Evolutionary conservation across 2,113 vertebrate genomes (phyloP), one percentile per base, ranked within the genome.

Genomic region (Murina feae): DNA sequence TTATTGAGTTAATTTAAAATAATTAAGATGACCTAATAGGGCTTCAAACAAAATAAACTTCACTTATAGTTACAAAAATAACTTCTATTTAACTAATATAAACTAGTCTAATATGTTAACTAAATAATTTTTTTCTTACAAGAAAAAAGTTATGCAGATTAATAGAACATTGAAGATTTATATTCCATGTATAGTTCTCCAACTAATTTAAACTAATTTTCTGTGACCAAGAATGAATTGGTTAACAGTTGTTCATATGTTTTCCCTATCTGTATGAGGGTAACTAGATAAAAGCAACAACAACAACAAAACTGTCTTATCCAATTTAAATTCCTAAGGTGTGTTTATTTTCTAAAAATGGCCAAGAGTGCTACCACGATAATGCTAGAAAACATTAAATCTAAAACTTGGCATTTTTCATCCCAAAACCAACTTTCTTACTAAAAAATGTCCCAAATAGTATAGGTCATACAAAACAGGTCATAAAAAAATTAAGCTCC

Each of bases 331-430:
- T 68, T 91, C n/a, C 68, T 95, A 71, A 55, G 35, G 79, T 80
- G 4, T 66, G 6, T 86, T 95, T 85, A 69, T 60, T 93, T 92
- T 88, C 78, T 60, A 86, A 95, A 91, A 82, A n/a, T 82, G 39
- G 53, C 39, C 63, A 89, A 78, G 37, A 92, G 9, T 25, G 28
- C 13, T 68, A 60, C 18, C 51, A 55, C 1, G 75, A 51, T 66
- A 74, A 84, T 39, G 47, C 18, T 23, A 83, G 30, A 84, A 89
- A 90, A 65, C 32, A 91, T 25, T n/a, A 58, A 84, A 55, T 68
- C 37, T 44, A 78, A 76, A 42, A 68, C 6, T 87, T 72, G 32
- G 12, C 51, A 89, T 47, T 92, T 93, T 66, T 69, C 47, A 81
- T 69, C 30, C 51, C 53, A 93, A 94, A 88, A 42, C 79, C 42